Conservation (phyloP, 2,113 vertebrate genomes). For the Electrona antarctica region DNA sequence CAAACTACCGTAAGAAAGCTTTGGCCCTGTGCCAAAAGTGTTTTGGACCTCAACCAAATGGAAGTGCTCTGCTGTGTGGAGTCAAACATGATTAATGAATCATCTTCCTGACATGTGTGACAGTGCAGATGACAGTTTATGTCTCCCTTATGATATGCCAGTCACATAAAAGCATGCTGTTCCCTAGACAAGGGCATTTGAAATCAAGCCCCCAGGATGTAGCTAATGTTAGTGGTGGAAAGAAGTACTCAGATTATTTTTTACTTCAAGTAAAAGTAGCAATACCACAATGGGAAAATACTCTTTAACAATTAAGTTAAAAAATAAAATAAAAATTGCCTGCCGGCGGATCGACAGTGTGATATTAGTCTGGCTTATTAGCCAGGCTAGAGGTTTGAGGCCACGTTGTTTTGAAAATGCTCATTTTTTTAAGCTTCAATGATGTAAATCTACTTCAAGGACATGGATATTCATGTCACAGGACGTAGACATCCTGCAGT, state of each 20-base stretch:
- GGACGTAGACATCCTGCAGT: constrained; percentile 24
- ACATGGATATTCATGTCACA: constrained; percentile 22
- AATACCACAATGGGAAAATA: no score
- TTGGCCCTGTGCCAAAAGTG: constrained; percentile 51
- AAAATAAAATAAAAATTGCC: no score
- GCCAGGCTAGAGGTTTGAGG: no score
- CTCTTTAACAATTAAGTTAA: no score
- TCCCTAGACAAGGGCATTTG: constrained; percentile 40
- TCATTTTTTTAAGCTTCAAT: no score
- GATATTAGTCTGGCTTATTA: no score
- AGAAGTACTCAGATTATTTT: neutral
- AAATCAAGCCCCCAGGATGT: neutral
- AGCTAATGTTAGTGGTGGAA: neutral
- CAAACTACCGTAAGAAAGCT: constrained; percentile 14
- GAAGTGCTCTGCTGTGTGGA: constrained; percentile 41
- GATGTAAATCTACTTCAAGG: neutral
- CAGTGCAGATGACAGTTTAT: constrained; percentile 56
- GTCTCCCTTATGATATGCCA: constrained; percentile 44
- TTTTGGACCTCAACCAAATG: constrained; percentile 42
- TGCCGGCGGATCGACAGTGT: no score
- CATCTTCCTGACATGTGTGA: constrained; percentile 47
- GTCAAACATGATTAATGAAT: constrained; percentile 64
- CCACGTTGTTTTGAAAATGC: no score
- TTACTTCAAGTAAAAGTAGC: neutral
- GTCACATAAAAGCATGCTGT: constrained; percentile 27